Evolutionary conservation across 2,797 vertebrate species (phyloP).

Genomic region (Kryptolebias ocellatus): DNA sequence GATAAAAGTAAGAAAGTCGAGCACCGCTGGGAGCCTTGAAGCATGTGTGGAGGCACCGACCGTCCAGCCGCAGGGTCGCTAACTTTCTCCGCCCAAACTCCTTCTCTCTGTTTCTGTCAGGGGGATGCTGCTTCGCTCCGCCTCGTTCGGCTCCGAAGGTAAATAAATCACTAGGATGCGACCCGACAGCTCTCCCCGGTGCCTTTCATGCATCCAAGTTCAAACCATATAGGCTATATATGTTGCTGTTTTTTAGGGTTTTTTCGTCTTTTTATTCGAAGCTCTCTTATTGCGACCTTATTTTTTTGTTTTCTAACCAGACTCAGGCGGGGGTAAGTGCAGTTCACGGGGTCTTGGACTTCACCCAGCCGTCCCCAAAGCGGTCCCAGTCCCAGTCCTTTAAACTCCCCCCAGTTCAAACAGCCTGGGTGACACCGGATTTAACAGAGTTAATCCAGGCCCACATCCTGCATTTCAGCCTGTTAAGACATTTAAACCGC

Average conservation of each 20-base stretch:
- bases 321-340: constrained; percentile 16
- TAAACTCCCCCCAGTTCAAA: constrained; percentile 69
- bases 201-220: background rate
- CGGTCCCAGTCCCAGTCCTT: constrained; percentile 60
- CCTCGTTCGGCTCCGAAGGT: constrained; percentile 49
- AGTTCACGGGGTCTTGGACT: constrained; percentile 38
- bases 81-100: constrained; percentile 71
- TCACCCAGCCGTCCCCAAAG: constrained; percentile 26
- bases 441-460: constrained; percentile 70
- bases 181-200: background rate
- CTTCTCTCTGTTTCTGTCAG: constrained; percentile 53
- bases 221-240: no score
- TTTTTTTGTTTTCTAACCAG: constrained; percentile 9
- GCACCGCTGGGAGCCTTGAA: background rate
- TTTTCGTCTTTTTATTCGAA: background rate
- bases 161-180: constrained; percentile 53
- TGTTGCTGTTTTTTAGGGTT: no score
- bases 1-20: background rate
- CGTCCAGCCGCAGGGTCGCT: constrained; percentile 28
- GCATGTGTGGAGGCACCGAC: constrained; percentile 41
- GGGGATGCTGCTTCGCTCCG: constrained; percentile 76
- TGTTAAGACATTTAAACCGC: constrained; percentile 14
- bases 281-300: background rate
- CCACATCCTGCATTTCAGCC: constrained; percentile 53
- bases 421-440: constrained; percentile 71